These are phyloP conservation scores for Oreocharis arfaki DNA, from an alignment of 2,113 vertebrate genomes.

Conservation along the genomic window DNA sequence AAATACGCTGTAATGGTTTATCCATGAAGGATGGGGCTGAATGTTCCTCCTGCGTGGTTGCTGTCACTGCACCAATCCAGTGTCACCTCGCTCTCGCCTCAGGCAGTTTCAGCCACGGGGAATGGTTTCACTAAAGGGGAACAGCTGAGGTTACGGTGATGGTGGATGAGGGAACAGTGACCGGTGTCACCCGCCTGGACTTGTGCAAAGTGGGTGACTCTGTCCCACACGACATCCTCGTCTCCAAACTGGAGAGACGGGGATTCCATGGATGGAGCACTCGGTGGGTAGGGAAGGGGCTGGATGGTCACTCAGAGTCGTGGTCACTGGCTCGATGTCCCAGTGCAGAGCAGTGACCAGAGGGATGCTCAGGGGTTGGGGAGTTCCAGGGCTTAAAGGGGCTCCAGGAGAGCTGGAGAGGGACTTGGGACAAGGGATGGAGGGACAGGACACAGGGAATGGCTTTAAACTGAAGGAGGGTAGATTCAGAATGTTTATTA, in stretches of 20 bases:
- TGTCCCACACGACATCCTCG: fast-evolving
- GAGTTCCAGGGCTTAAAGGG: neutral
- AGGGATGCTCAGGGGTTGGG: fast-evolving
- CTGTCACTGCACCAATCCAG: neutral
- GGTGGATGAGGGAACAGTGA: neutral
- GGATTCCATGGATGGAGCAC: too few relatives aligned
- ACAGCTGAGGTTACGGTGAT: fast-evolving
- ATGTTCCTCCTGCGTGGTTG: fast-evolving
- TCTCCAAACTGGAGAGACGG: neutral
- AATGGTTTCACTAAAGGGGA: neutral
- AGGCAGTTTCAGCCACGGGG: neutral
- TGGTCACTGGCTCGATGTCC: fast-evolving
- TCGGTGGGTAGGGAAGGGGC: fast-evolving
- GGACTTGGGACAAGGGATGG: fast-evolving
- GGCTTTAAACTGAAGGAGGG: too few relatives aligned
- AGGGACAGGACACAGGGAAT: neutral
- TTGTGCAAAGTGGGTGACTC: too few relatives aligned
- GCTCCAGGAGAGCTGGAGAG: neutral
- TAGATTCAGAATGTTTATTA: neutral
- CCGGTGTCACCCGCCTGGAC: fast-evolving
- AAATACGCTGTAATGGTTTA: fast-evolving
- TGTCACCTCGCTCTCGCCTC: neutral
- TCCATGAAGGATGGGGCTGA: neutral
- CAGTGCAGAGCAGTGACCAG: fast-evolving
- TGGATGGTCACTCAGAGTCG: neutral